These are phyloP conservation scores for Lacerta agilis DNA, from an alignment of 2,797 vertebrate species.

Conservation along the genomic window DNA sequence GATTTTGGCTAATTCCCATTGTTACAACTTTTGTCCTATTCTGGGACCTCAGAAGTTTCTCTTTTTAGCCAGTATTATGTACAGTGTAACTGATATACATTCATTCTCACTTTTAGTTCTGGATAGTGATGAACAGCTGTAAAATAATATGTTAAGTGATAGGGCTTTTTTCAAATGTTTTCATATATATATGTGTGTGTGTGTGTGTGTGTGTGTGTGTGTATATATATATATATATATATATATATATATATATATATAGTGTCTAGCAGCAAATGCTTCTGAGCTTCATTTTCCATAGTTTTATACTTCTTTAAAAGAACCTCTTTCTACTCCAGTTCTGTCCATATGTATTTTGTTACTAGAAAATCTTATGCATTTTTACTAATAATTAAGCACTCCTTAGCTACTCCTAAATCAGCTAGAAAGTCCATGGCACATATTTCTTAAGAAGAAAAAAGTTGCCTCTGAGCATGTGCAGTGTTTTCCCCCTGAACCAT, in stretches of 20 bases:
- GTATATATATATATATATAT: too few relatives aligned
- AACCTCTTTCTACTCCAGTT: neutral
- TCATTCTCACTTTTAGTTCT: constrained; percentile 40
- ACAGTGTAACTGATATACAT: neutral
- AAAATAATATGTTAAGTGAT: constrained; percentile 32
- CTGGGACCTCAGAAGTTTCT: constrained; percentile 13
- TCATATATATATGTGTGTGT: too few relatives aligned
- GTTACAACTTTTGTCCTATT: neutral
- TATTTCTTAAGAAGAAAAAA: neutral
- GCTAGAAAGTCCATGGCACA: neutral
- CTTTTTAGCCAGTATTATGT: neutral
- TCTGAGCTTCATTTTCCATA: neutral
- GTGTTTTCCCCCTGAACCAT: neutral
- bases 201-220: too few relatives aligned
- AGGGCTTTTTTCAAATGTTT: neutral
- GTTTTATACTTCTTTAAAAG: neutral
- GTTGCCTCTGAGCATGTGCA: neutral
- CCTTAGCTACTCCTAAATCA: neutral
- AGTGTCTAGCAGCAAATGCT: neutral
- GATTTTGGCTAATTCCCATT: too few relatives aligned
- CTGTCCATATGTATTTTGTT: constrained; percentile 1
- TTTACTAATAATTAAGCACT: too few relatives aligned
- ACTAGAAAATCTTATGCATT: neutral
- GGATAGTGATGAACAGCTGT: constrained; percentile 40
- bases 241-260: too few relatives aligned